Evolutionary conservation across 2,797 vertebrate genomes (phyloP).

Genomic region (Meda fulgida): DNA sequence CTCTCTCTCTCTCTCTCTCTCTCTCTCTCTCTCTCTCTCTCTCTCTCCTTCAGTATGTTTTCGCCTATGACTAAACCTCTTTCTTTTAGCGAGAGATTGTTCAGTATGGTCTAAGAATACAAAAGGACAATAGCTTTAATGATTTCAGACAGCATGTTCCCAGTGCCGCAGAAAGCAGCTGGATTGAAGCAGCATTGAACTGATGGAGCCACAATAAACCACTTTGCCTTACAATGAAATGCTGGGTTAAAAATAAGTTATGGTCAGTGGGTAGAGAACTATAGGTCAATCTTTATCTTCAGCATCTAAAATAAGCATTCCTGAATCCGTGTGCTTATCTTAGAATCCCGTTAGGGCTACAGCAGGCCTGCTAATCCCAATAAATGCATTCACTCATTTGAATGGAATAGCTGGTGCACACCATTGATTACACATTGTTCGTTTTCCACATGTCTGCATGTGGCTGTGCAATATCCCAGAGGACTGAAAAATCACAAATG

Average conservation of each 20-base stretch:
- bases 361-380: constrained; percentile 38
- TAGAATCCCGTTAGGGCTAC: constrained; percentile 28
- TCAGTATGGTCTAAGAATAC: constrained; percentile 33
- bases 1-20: neutral
- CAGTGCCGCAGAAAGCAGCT: constrained; percentile 9
- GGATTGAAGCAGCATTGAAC: constrained; percentile 12
- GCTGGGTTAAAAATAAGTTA: constrained; percentile 30
- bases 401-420: constrained; percentile 34
- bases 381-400: constrained; percentile 48
- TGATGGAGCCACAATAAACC: constrained; percentile 13
- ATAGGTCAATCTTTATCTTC: constrained; percentile 19
- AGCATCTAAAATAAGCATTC: constrained; percentile 2
- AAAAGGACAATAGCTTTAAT: constrained; percentile 41
- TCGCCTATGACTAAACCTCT: constrained; percentile 10
- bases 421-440: constrained; percentile 41
- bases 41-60: neutral
- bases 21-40: neutral
- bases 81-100: constrained; percentile 30
- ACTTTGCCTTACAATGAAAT: constrained; percentile 37
- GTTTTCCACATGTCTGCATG: constrained; percentile 22
- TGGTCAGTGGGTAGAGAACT: constrained; percentile 26
- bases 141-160: constrained; percentile 27
- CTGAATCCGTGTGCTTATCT: constrained; percentile 46
- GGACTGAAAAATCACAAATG: constrained; percentile 13
- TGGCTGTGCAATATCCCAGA: constrained; percentile 1